Evolutionary conservation across 1,140 invertebrate species (phyloP), one percentile per base, ranked within the genome.

Genomic region (Chironomus tepperi): DNA sequence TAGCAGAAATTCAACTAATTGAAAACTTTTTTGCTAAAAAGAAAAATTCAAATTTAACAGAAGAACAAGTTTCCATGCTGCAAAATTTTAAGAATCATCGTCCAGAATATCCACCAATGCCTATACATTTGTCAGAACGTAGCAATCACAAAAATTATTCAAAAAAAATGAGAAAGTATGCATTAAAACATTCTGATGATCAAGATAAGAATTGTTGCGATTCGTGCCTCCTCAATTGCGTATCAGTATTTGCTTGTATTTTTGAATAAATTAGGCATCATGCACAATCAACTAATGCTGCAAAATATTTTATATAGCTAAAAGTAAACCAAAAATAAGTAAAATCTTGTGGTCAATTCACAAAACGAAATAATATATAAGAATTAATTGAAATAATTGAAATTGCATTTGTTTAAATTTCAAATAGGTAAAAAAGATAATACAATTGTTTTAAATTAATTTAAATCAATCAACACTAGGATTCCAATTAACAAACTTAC

Each of bases 91-190:
- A 79, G 21, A 78, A 80, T 19, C 78, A 80, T 42, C 76, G 81
- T 15, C 80, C 81, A 7, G 80, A 80, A 74, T 82, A 79, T 74
- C 78, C 81, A 73, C 76, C 77, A 75, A 81, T 82, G 81, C 81
- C 81, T 5, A 80, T 82, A 21, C 78, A 82, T 75, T 77, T 82
- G 12, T 82, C 81, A 47, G 79, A 81, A 75, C 80, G 81, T 10
- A 82, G 78, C 73, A 78, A 79, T 75, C 81, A 80, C 0, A 82
- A 81, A 75, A 82, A 82, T 73, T 82, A 82, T 74, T 78, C 80
- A 7, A 82, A 80, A 74, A 81, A 81, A 76, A 82, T 82, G 81
- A 75, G 81, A 3, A 75, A 76, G n/a, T 77, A 79, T 15, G 77
- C 80, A 67, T 21, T n/a, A 12, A 42, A 42, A 12, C 21, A 43